These are phyloP conservation scores for Hypolimnas misippus DNA, from an alignment of 2,888 invertebrate genomes.

Conservation along the genomic window DNA sequence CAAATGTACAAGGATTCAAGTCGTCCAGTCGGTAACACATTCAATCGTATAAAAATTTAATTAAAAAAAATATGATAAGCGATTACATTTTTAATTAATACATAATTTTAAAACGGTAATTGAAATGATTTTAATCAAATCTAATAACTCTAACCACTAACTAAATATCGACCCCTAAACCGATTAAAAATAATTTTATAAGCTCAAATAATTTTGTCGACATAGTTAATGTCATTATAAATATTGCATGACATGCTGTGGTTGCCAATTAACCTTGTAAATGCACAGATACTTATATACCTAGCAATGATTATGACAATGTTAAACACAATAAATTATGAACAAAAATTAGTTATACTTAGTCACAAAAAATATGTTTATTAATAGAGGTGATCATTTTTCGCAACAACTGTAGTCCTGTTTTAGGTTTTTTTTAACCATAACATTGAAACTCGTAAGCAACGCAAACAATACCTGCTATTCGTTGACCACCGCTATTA, in stretches of 20 bases:
- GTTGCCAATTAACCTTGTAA: conserved; percentile 30
- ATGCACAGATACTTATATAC: conserved; percentile 18
- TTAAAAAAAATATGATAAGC: too few species aligned
- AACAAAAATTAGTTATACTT: neutral
- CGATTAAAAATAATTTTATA: conserved; percentile 23
- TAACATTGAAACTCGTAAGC: neutral
- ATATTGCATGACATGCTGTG: conserved; percentile 32
- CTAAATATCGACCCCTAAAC: conserved; percentile 5
- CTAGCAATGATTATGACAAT: conserved; percentile 12
- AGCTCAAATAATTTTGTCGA: conserved; percentile 19
- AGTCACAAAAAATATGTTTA: neutral
- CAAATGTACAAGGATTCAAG: conserved; percentile 53
- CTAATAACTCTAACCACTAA: conserved; percentile 15
- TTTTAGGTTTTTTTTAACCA: neutral
- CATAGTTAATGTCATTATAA: conserved; percentile 27
- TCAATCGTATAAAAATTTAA: conserved; percentile 1
- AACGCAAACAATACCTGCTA: neutral
- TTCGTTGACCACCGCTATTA: conserved; percentile 8
- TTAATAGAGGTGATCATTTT: too few species aligned
- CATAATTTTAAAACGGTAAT: neutral
- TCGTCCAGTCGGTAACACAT: conserved; percentile 52
- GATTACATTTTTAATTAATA: neutral
- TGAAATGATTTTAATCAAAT: neutral
- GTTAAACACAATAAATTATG: conserved; percentile 1
- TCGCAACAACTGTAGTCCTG: too few species aligned